Evolutionary conservation across 1,140 invertebrate species (phyloP), one percentile per base, ranked within the genome.

Genomic region (Spodoptera frugiperda): DNA sequence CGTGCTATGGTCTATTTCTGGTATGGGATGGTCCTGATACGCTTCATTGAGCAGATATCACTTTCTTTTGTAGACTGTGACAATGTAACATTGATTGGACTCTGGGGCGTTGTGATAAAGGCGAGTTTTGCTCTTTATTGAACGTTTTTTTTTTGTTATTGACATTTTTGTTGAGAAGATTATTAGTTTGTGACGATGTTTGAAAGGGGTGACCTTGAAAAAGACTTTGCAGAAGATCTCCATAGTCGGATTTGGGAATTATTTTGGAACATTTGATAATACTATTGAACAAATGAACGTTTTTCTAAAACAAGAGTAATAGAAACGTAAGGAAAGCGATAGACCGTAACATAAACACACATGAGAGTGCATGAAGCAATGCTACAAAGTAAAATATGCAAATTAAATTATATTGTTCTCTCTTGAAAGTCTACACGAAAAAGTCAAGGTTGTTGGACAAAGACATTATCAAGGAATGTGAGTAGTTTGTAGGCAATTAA

Each of bases 391-490:
- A 63, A 46, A 11, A 33, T 53, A 65, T 65, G 33, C 39, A 48
- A 65, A 21, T 48, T 46, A 14, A 61, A 9, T 39, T 61, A 33
- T 61, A 33, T 61, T 48, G 17, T 49, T 67, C 44, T 25, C 65
- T 21, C 61, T 73, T 46, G 80, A 78, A 78, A 81, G 77, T 78
- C 25, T 11, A 12, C 5, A 61, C 46, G 15, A 77, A 78, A n/a
- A 81, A 78, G 80, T 81, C 80, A 81, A 78, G 80, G 80, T n/a
- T 57, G 10, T 51, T 70, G n/a, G 21, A 15, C 25, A 33, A 53
- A 70, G 25, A 49, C 48, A n/a, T 6, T 67, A 25, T 49, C 4
- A 25, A 67, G 14, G 44, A 67, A 67, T 67, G 63, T 14, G 12
- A 12, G 11, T 48, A 3, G 17, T 14, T 25, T 25, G 11, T 49